Percentiles rank a stretch among this genome's conserved stretches.
Conservation (phyloP, 1,140 invertebrate species). For the Trachymyrmex cornetzi region DNA sequence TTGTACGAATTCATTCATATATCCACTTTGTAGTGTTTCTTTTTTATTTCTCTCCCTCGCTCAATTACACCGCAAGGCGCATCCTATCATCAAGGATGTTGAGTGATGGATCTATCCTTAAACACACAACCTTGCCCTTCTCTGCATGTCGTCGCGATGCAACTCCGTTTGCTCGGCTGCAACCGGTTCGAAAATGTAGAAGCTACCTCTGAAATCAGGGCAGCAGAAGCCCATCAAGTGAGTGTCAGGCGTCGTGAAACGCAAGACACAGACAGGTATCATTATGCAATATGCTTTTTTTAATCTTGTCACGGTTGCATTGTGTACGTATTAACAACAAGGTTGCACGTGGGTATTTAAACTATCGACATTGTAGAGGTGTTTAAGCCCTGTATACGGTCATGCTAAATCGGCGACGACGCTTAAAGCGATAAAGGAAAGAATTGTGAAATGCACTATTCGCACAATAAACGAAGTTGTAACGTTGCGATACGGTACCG, state of each 20-base stretch:
- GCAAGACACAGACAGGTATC: conserved; percentile 1
- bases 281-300: conserved; percentile 47
- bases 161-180: background rate
- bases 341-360: conserved; percentile 34
- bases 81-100: background rate
- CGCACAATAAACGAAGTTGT: background rate
- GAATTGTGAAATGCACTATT: conserved; percentile 4
- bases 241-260: conserved; percentile 22
- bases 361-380: background rate
- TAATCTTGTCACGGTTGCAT: conserved; percentile 43
- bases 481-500: background rate
- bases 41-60: too few relatives aligned
- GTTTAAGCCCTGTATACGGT: background rate
- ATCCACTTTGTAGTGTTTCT: background rate
- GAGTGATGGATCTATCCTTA: conserved; percentile 46
- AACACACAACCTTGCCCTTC: conserved; percentile 25
- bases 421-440: conserved; percentile 15
- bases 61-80: background rate
- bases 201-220: conserved; percentile 46
- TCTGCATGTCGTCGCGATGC: conserved; percentile 1
- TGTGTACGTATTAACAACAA: background rate
- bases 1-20: conserved; percentile 4
- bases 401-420: background rate
- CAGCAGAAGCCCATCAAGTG: conserved; percentile 45
- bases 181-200: conserved; percentile 48